Base-by-base conservation (phyloP, 2,888 invertebrate species). In the Lomographa bimaculata region DNA sequence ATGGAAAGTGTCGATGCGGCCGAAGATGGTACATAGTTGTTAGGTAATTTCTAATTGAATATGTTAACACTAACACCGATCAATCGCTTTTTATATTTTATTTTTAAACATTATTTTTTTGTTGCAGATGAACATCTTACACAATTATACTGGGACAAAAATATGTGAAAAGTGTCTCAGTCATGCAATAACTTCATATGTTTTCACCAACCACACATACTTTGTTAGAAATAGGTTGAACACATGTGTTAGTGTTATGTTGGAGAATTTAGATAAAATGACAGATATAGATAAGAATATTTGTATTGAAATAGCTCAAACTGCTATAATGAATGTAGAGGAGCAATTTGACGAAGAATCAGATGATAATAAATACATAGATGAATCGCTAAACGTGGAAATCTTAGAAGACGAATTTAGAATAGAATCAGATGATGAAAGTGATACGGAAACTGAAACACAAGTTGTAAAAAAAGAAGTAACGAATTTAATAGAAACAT, bases 381-480 rank as follows among this genome's bases (percentile, higher is more conserved):
- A 74, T 35, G 82, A 80, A 6, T 64, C 76, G 50, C 34, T 66
- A 0, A 71, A 71, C 46, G 51, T 80, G n/a, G 83, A 84, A 11
- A 71, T 84, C 3, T 44, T 89, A 33, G 87, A 89, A 69, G 87
- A 87, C 26, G 86, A 87, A 53, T 87, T 79, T 52, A 77, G 87
- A 61, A 3, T 72, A 0, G 57, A 77, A 48, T 71, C 76, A 1
- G 80, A 74, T 0, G 64, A 68, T 35, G 78, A 76, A 2, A 50
- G 29, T 5, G 71, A 56, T 1, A n/a, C 20, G 0, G 51, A 57
- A 7, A 4, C 2, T 0, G 38, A 37, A 19, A 4, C 9, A 2
- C 32, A 37, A 32, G n/a, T 20, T 5, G 3, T 36, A 1, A 37
- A 42, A 30, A 3, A 5, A 5, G 30, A 45, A 28, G 25, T 36